Base-by-base conservation (phyloP, 1,140 invertebrate genomes). In the Camponotus pennsylvanicus region DNA sequence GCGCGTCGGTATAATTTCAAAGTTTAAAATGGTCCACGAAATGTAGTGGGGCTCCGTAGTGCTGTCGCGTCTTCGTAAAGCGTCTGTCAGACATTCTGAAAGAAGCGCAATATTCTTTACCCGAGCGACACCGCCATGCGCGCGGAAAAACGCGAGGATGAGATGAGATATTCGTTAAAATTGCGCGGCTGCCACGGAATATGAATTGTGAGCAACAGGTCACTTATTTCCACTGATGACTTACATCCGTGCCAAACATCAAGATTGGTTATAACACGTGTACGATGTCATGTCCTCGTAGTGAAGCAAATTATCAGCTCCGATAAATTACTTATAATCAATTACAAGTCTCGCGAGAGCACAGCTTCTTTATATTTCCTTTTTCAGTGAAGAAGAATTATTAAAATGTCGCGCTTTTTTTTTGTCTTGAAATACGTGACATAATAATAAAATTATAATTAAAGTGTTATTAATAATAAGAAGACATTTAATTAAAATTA, bases 121-220 rank as follows among this genome's bases (percentile, higher is more conserved):
- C 32, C 27, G 55, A 40, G 86, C 73, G 42, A 37, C 66, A 13
- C 52, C 55, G 61, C 42, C 52, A 73, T 71, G 64, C 84, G 84
- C 75, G 55, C 85, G 78, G 64, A 73, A 83, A 83, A 63, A 83
- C 79, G 79, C 40, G 21, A 27, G 84, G 27, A 71, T 64, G 71
- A 70, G 70, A 57, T n/a, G 73, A 69, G 79, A 78, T 71, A 86
- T 77, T 88, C 88, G 61, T 63, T 32, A 42, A 77, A 83, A 83
- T 86, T 86, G 75, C 11, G 13, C 55, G 55, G 71, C 79, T 83
- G 79, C 69, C 69, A 83, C 32, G 79, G 79, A 83, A 83, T 83
- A 83, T 83, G 79, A 83, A 83, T 83, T 83, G 79, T 83, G 55
- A 83, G 84, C 88, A 89, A 89, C 88, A 89, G 84, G 88, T 83